A percentile compares a stretch with the other conserved stretches of the same genome.
Evolutionary conservation across 2,888 invertebrate genomes (phyloP).

Genomic region (Gonocerus acuteangulatus): DNA sequence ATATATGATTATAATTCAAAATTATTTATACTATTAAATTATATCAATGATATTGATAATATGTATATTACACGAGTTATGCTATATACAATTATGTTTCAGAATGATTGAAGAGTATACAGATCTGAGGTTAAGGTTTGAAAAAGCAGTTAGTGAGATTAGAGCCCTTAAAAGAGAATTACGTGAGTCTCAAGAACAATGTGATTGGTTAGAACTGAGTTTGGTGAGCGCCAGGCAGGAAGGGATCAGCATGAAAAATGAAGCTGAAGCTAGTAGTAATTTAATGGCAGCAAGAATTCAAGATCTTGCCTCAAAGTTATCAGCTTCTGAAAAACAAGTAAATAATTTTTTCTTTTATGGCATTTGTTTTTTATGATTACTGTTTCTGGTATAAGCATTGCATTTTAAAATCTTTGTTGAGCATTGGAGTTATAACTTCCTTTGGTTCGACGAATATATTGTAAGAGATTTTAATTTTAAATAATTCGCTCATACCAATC

Average conservation of each 20-base stretch:
- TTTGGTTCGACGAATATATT: too few species aligned
- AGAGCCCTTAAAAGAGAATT: conserved; percentile 73
- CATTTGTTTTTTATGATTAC: too few species aligned
- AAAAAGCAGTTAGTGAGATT: conserved; percentile 76
- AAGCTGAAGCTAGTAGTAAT: conserved; percentile 62
- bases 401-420: too few species aligned
- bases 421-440: too few species aligned
- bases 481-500: too few species aligned
- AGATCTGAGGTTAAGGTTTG: conserved; percentile 66
- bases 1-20: too few species aligned
- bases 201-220: conserved; percentile 71
- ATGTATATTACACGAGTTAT: too few species aligned
- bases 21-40: too few species aligned
- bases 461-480: too few species aligned
- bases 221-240: conserved; percentile 67
- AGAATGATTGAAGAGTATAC: conserved; percentile 72
- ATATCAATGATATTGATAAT: too few species aligned
- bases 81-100: too few species aligned
- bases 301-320: conserved; percentile 73
- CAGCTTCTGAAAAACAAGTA: conserved; percentile 72
- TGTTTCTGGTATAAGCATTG: too few species aligned
- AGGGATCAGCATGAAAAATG: conserved; percentile 56
- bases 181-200: conserved; percentile 68
- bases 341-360: conserved; percentile 25
- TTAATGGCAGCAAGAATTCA: conserved; percentile 76